Evolutionary conservation across 30 jellyfish, hydroid and myxozoan species (phyloP).

Genomic region (Mastigias papua): DNA sequence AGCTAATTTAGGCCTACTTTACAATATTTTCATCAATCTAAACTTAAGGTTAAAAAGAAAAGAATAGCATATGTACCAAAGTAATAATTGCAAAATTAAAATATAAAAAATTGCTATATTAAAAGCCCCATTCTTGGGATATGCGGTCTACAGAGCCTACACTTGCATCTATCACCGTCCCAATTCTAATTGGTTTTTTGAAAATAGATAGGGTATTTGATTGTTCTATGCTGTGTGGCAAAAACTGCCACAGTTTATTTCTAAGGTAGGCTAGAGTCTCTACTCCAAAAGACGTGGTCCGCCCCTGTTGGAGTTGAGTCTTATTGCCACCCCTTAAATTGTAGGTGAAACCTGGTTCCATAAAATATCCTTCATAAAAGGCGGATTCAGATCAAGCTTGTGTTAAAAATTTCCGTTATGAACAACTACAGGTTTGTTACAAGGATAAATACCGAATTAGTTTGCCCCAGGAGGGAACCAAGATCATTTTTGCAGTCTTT

Average conservation of each 20-base stretch:
- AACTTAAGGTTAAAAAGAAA: too few species aligned
- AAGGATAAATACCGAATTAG: too few species aligned
- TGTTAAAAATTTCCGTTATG: too few species aligned
- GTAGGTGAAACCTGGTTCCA: too few species aligned
- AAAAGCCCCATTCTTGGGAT: conserved; percentile 19
- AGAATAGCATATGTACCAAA: too few species aligned
- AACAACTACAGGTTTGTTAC: too few species aligned
- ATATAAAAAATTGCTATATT: not conserved
- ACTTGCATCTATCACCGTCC: conserved; percentile 42
- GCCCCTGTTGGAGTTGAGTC: conserved; percentile 8
- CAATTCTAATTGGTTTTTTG: not conserved
- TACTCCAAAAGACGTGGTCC: conserved; percentile 29
- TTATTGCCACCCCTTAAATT: conserved; percentile 36
- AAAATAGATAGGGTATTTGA: not conserved
- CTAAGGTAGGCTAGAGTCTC: conserved; percentile 19
- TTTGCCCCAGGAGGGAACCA: too few species aligned
- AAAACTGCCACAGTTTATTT: conserved; percentile 5
- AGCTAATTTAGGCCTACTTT: conserved; percentile 11
- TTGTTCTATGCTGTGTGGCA: conserved; percentile 26
- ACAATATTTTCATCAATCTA: too few species aligned
- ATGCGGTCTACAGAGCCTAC: conserved; percentile 19
- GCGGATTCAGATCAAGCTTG: too few species aligned
- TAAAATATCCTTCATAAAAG: too few species aligned
- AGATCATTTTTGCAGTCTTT: too few species aligned
- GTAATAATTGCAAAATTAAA: too few species aligned